These are phyloP conservation scores for Meghimatium bilineatum DNA, from an alignment of 2,888 invertebrate genomes.

Conservation along the genomic window DNA sequence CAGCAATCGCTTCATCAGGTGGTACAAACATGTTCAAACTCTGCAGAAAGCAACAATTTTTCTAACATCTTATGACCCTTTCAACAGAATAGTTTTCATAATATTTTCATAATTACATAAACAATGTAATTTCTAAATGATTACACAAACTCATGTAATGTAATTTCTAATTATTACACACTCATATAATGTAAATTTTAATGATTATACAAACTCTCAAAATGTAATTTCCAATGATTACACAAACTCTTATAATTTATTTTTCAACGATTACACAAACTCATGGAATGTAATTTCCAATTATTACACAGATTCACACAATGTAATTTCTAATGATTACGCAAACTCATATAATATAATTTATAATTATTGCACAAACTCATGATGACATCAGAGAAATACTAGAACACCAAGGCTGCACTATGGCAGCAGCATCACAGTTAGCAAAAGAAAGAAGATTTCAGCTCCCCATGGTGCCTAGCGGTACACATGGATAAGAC, in stretches of 20 bases:
- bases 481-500: too few species aligned
- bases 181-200: background rate
- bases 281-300: background rate
- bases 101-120: background rate
- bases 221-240: too few species aligned
- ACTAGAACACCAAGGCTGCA: too few species aligned
- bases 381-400: too few species aligned
- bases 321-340: background rate
- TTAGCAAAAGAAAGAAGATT: too few species aligned
- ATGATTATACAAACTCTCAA: background rate
- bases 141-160: background rate
- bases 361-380: background rate
- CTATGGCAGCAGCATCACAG: too few species aligned
- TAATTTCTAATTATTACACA: too few species aligned
- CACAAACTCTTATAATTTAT: background rate
- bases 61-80: too few species aligned
- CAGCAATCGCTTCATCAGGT: conserved; percentile 72
- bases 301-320: background rate
- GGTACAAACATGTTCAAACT: conserved; percentile 75
- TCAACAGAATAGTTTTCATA: too few species aligned
- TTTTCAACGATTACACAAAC: background rate
- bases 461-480: too few species aligned
- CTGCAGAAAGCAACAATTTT: conserved; percentile 54
- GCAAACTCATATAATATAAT: background rate
- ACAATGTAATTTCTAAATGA: background rate